Evolutionary conservation across 2,113 vertebrate genomes (phyloP).

Genomic region (Rhombomys opimus): DNA sequence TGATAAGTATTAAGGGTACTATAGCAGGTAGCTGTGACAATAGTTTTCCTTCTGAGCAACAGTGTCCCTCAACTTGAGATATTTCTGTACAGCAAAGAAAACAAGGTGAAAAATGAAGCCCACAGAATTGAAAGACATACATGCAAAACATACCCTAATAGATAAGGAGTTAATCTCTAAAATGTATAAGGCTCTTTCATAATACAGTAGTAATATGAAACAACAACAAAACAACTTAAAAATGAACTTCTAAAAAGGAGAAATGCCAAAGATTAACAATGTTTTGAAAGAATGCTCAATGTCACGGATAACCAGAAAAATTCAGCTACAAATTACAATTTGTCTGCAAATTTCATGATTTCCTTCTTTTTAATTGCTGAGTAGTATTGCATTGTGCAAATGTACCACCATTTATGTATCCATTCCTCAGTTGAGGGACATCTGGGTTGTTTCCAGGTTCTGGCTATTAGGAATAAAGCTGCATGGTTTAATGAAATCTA

Average conservation of each 20-base stretch:
- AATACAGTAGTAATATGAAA: background rate
- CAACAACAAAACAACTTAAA: too few species aligned
- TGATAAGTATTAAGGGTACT: background rate
- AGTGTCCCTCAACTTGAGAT: background rate
- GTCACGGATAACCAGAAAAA: background rate
- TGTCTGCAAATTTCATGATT: too few species aligned
- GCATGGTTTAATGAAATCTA: too few species aligned
- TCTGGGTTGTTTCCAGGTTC: too few species aligned
- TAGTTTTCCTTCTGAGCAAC: background rate
- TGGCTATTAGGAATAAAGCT: too few species aligned
- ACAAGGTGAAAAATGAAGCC: background rate
- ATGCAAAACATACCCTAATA: background rate
- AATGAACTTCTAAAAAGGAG: background rate
- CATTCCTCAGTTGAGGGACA: too few species aligned
- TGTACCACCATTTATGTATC: too few species aligned
- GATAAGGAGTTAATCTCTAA: background rate
- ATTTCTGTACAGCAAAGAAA: background rate
- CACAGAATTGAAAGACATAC: background rate
- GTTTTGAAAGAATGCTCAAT: background rate
- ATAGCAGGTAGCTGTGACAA: background rate
- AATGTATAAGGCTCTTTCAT: background rate
- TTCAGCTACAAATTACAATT: background rate
- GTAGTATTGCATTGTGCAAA: too few species aligned
- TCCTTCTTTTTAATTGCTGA: too few species aligned
- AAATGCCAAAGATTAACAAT: accelerated